These are phyloP conservation scores for Limnephilus marmoratus DNA, from an alignment of 2,888 invertebrate genomes.

Conservation along the genomic window DNA sequence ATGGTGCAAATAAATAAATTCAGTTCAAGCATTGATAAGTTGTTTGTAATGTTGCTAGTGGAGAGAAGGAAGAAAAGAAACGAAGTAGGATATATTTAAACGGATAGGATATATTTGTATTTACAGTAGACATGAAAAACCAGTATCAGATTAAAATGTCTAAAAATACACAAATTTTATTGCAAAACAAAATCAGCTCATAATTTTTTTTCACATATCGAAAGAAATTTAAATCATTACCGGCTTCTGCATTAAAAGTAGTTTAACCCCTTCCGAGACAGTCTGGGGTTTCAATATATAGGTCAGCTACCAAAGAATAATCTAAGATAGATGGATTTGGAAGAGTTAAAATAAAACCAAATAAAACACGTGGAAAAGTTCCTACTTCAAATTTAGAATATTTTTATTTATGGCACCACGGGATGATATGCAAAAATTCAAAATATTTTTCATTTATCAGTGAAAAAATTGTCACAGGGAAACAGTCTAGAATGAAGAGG, in stretches of 20 bases:
- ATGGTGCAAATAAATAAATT: background rate
- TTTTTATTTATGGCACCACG: conserved; percentile 27
- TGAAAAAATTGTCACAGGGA: background rate
- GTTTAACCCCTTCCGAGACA: background rate
- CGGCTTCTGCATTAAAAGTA: background rate
- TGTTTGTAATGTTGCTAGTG: background rate
- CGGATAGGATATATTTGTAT: too few relatives aligned
- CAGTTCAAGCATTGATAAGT: background rate
- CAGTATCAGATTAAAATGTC: background rate
- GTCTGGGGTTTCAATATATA: background rate
- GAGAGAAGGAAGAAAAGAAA: background rate
- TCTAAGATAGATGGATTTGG: background rate
- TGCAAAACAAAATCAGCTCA: background rate
- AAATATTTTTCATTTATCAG: background rate
- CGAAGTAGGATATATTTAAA: background rate
- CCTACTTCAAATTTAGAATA: conserved; percentile 20
- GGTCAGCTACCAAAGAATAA: background rate
- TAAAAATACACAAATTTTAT: background rate
- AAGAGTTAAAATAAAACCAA: background rate
- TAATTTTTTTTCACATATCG: background rate
- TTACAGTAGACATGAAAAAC: background rate
- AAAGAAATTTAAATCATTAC: too few relatives aligned
- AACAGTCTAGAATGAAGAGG: background rate
- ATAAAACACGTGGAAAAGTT: background rate
- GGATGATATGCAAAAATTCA: conserved; percentile 35